Evolutionary conservation across 2,113 vertebrate genomes (phyloP), one percentile per base, ranked within the genome.

Genomic region (Platichthys stellatus): DNA sequence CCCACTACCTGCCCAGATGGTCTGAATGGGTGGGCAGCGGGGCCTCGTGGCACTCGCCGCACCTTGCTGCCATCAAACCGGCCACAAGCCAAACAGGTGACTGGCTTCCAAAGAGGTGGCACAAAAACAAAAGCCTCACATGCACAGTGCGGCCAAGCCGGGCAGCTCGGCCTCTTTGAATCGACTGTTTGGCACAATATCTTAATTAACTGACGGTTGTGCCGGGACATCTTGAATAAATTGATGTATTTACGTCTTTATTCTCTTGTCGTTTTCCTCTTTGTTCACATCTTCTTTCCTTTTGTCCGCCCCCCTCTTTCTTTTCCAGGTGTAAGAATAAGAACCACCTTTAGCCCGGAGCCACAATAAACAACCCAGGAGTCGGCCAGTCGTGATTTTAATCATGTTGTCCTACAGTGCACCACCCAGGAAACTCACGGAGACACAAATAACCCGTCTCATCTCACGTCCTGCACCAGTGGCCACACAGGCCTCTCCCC

Each of bases 1-100:
- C 24, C 24, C 24, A 24, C 24, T 7, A 31, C 31, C 31, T 82
- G 74, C 31, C 84, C 90, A 90, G 86, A 92, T 88, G 90, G 86
- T 83, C 69, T 13, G 64, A 83, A 63, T 72, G 78, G 81, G 85
- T 56, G 63, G 80, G 75, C 51, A 58, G 5, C 49, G 10, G 3
- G 76, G 12, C 63, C 54, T 57, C 14, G 0, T 66, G 73, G 53
- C 13, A 68, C 31, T 35, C 43, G 14, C 45, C 45, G 6, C 45
- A 83, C 72, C n/a, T 76, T 74, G 51, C 61, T 54, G 74, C 61
- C 80, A 88, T 82, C 84, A 80, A 81, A 90, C 86, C 1, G 81
- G 56, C 21, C n/a, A 76, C 74, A 84, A 86, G 86, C 45, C 64
- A 47, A 81, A 89, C 79, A 86, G 62, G 70, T 80, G 63, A 75